A percentile compares a stretch with the other conserved stretches of the same genome.
phyloP scores from a whole-genome alignment of 2,113 vertebrate species.

The Mystacornis crossleyi region DNA sequence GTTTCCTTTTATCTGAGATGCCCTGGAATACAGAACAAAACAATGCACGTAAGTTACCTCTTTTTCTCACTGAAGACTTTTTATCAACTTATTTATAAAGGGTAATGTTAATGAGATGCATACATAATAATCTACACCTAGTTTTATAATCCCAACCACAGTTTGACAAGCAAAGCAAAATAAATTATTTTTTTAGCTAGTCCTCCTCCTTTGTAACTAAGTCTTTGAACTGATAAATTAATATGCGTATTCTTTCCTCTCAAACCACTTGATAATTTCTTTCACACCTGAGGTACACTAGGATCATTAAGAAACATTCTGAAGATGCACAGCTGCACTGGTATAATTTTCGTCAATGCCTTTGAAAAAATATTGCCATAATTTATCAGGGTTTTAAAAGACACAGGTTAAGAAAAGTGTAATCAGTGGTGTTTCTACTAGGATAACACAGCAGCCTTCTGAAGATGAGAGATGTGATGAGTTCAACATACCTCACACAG shows the following conservation, averaged over 20 bases:
- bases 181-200: background rate
- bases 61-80: background rate
- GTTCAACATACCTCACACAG: background rate
- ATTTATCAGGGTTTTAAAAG: conserved; percentile 23
- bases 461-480: background rate
- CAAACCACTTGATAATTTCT: conserved; percentile 38
- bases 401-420: background rate
- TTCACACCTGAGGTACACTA: conserved; percentile 32
- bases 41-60: background rate
- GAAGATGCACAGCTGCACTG: conserved; percentile 21
- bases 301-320: conserved; percentile 40
- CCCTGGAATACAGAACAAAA: background rate
- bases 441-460: background rate
- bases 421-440: background rate
- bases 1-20: background rate
- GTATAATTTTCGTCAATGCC: background rate
- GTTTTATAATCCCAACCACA: background rate
- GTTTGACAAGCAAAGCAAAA: background rate
- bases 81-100: background rate
- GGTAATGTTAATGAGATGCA: background rate
- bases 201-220: background rate
- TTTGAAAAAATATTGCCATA: conserved; percentile 34
- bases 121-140: background rate
- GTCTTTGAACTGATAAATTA: conserved; percentile 36
- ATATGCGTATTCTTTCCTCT: conserved; percentile 22